Conservation (phyloP, 2,113 vertebrate genomes). For the Apistogramma diplotaenia region DNA sequence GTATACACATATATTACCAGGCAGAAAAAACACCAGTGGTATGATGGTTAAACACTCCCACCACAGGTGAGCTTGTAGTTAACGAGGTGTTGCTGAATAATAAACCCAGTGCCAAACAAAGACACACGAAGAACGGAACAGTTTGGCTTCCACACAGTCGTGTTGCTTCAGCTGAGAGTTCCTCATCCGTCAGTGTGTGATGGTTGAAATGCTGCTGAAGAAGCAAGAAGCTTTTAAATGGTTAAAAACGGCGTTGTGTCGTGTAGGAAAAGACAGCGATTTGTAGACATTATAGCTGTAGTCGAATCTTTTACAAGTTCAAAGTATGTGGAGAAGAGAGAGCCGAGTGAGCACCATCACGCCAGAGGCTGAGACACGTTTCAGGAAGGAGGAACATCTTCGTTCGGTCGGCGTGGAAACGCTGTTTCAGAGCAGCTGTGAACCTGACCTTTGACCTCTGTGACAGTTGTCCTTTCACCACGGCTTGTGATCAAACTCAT, state of each 20-base stretch:
- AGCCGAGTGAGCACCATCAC: background rate
- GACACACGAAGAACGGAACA: background rate
- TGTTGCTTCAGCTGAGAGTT: constrained; percentile 60
- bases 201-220: background rate
- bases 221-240: background rate
- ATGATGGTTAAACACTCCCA: background rate
- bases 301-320: constrained; percentile 6
- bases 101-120: constrained; percentile 4
- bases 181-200: constrained; percentile 4
- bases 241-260: background rate
- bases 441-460: constrained; percentile 34
- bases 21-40: background rate
- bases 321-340: background rate
- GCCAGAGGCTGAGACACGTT: constrained; percentile 14
- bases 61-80: background rate
- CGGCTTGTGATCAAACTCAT: background rate
- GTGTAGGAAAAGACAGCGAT: background rate
- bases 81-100: background rate
- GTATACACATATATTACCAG: background rate
- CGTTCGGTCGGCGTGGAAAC: background rate
- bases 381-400: constrained; percentile 5
- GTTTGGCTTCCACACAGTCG: constrained; percentile 31
- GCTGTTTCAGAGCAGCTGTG: constrained; percentile 8
- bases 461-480: background rate
- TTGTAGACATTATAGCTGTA: background rate